phyloP scores from a whole-genome alignment of 2,113 vertebrate species.

The Albula glossodonta region DNA sequence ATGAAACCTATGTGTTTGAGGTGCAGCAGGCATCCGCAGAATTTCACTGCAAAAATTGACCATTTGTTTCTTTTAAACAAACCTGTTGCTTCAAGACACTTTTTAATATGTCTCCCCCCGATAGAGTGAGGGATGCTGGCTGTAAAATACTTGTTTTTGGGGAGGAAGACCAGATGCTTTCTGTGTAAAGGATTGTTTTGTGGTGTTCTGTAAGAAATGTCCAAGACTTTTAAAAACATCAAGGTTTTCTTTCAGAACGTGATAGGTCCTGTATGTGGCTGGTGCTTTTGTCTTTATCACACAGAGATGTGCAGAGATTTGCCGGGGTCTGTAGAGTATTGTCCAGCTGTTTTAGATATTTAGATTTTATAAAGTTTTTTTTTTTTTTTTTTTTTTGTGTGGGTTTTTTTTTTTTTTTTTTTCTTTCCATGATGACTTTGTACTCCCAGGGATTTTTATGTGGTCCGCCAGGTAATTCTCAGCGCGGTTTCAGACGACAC shows the following conservation, averaged over 20 bases:
- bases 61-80: constrained; percentile 2
- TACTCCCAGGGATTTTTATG: constrained; percentile 18
- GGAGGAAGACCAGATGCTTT: neutral
- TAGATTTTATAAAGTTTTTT: constrained; percentile 38
- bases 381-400: constrained; percentile 5
- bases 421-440: neutral
- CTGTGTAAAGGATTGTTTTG: neutral
- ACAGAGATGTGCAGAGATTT: constrained; percentile 9
- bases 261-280: neutral
- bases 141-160: neutral
- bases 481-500: neutral
- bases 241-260: neutral
- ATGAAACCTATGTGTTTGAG: constrained; percentile 19
- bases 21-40: constrained; percentile 16
- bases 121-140: neutral
- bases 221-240: neutral
- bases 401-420: neutral
- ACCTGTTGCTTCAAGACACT: neutral
- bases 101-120: neutral
- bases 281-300: constrained; percentile 12
- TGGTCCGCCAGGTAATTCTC: constrained; percentile 14
- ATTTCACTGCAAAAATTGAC: constrained; percentile 8
- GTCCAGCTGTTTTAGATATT: constrained; percentile 32
- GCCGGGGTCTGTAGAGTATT: constrained; percentile 13
- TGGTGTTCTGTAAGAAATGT: constrained; percentile 14